Evolutionary conservation across 2,113 vertebrate genomes (phyloP).

Genomic region (Ophthalmolycus amberensis): DNA sequence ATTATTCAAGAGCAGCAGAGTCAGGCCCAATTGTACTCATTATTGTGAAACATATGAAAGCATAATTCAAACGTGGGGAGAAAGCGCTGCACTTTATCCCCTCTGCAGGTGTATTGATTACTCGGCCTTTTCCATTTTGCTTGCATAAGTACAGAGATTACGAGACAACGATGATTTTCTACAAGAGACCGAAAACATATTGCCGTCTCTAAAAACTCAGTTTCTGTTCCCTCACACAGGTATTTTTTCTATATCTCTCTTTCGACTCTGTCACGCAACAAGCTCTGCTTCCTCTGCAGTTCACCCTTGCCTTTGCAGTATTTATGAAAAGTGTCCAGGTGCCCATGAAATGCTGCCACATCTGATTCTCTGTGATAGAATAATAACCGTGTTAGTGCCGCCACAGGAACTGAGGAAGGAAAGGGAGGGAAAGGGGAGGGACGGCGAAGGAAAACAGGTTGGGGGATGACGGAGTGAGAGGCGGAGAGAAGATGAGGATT

Average conservation of each 20-base stretch:
- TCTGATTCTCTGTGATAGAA: slow-evolving; percentile 71
- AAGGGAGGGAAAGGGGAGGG: background rate
- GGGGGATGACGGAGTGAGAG: slow-evolving; percentile 29
- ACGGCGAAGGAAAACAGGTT: background rate
- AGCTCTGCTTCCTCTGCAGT: slow-evolving; percentile 31
- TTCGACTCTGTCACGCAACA: slow-evolving; percentile 14
- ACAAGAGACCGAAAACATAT: slow-evolving; percentile 22
- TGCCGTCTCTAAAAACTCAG: background rate
- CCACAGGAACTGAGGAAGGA: slow-evolving; percentile 29
- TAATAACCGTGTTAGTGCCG: slow-evolving; percentile 62
- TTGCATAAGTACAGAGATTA: slow-evolving; percentile 33
- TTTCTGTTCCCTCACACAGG: slow-evolving; percentile 4
- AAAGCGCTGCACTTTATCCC: slow-evolving; percentile 34
- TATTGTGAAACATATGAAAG: slow-evolving; percentile 54
- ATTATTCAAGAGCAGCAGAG: slow-evolving; percentile 61
- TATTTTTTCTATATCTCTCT: slow-evolving; percentile 33
- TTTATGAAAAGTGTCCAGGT: slow-evolving; percentile 69
- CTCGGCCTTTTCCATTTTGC: slow-evolving; percentile 37
- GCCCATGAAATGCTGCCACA: slow-evolving; percentile 68
- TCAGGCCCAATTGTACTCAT: slow-evolving; percentile 60
- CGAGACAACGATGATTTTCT: slow-evolving; percentile 20
- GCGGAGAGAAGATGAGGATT: slow-evolving; percentile 35
- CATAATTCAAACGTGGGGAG: slow-evolving; percentile 46
- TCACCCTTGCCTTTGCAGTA: slow-evolving; percentile 59
- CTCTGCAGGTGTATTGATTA: slow-evolving; percentile 37